phyloP scores from a whole-genome alignment of 2,888 invertebrate genomes.

The Dendrolimus pini region DNA sequence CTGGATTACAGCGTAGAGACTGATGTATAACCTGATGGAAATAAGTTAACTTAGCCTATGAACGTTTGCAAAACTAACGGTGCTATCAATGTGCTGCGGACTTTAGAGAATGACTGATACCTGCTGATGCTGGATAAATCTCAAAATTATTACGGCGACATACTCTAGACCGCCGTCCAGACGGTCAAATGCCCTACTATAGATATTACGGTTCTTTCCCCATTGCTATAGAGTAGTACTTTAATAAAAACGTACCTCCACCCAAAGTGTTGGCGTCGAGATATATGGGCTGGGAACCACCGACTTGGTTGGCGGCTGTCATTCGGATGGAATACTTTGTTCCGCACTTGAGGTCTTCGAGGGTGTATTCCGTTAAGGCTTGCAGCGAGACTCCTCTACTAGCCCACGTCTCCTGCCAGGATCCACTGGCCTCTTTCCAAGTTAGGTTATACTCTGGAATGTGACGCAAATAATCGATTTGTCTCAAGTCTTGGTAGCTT shows the following conservation, averaged over 20 bases:
- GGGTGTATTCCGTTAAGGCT: slow-evolving; percentile 76
- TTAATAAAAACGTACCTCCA: slow-evolving; percentile 43
- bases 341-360: slow-evolving; percentile 88
- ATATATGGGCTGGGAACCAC: slow-evolving; percentile 82
- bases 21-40: too few relatives aligned
- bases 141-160: too few relatives aligned
- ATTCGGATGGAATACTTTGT: slow-evolving; percentile 87
- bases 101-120: neutral
- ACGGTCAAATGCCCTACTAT: too few relatives aligned
- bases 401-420: slow-evolving; percentile 76
- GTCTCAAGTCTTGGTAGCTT: too few relatives aligned
- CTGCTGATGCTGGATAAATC: neutral
- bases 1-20: too few relatives aligned
- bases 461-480: too few relatives aligned
- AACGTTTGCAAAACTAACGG: too few relatives aligned
- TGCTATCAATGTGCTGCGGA: neutral
- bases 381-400: slow-evolving; percentile 77
- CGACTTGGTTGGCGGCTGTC: slow-evolving; percentile 88
- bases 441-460: slow-evolving; percentile 62
- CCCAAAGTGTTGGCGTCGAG: slow-evolving; percentile 78
- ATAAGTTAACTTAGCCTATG: too few relatives aligned
- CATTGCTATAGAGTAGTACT: neutral
- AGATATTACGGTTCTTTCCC: too few relatives aligned
- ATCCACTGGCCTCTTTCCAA: slow-evolving; percentile 66
- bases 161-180: too few relatives aligned